A percentile compares a stretch with the other conserved stretches of the same genome.
Conservation (phyloP, 2,113 vertebrate species). For the Addax nasomaculatus region DNA sequence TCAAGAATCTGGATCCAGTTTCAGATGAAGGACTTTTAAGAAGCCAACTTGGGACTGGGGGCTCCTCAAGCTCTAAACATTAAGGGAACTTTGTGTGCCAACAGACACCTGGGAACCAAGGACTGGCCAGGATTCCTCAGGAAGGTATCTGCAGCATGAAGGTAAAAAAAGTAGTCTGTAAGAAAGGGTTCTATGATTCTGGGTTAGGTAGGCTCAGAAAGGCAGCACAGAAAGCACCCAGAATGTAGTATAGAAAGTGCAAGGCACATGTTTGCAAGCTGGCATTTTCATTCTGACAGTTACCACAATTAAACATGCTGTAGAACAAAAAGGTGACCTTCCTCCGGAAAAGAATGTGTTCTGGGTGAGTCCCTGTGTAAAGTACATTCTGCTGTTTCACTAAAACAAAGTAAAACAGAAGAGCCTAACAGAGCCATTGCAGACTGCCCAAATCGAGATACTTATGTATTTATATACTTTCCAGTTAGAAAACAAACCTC, state of each 20-base stretch:
- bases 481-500: neutral
- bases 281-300: neutral
- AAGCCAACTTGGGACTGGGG: neutral
- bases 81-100: neutral
- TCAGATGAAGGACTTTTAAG: neutral
- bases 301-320: neutral
- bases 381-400: neutral
- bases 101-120: neutral
- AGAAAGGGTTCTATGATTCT: neutral
- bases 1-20: neutral
- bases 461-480: conserved; percentile 7
- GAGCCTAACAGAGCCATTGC: neutral
- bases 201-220: neutral
- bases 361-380: neutral
- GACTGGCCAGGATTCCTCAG: neutral
- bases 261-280: neutral
- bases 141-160: neutral
- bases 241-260: neutral
- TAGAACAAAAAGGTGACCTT: neutral
- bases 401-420: neutral
- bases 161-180: neutral
- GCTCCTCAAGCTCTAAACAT: neutral
- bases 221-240: neutral
- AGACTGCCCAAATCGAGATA: neutral
- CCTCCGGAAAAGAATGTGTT: neutral